Percentiles rank a stretch among this genome's conserved stretches.
Evolutionary conservation across 2,797 vertebrate species (phyloP).

Genomic region (Xenopus petersii): DNA sequence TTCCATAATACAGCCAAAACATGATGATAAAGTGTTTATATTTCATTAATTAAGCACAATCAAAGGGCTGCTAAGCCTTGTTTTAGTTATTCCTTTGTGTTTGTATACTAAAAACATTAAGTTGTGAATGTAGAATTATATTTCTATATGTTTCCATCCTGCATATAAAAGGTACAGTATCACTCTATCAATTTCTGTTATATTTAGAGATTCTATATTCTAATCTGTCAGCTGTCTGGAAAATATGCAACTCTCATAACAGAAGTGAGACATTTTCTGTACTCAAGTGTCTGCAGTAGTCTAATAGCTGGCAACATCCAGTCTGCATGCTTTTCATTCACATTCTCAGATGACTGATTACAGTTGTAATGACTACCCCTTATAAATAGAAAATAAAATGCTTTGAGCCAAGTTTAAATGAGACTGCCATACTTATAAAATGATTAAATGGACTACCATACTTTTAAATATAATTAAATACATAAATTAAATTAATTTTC

Average conservation of each 20-base stretch:
- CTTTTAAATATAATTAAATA: background rate
- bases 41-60: too few species aligned
- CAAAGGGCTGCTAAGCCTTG: too few species aligned
- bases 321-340: slow-evolving; percentile 28
- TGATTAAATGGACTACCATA: background rate
- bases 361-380: too few species aligned
- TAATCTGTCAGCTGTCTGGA: slow-evolving; percentile 9
- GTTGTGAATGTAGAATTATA: too few species aligned
- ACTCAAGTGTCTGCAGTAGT: slow-evolving; percentile 10
- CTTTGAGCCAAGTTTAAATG: background rate
- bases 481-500: background rate
- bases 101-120: too few species aligned
- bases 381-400: background rate
- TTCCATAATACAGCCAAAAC: too few species aligned
- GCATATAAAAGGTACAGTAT: too few species aligned
- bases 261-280: slow-evolving; percentile 1
- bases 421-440: background rate
- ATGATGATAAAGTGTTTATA: too few species aligned
- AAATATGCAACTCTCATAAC: slow-evolving; percentile 20
- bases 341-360: slow-evolving; percentile 12
- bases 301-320: slow-evolving; percentile 11
- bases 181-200: background rate
- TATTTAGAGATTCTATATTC: background rate
- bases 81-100: too few species aligned
- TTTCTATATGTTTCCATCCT: too few species aligned